Evolutionary conservation across 2,113 vertebrate species (phyloP), one percentile per base, ranked within the genome.

Genomic region (Rhombomys opimus): DNA sequence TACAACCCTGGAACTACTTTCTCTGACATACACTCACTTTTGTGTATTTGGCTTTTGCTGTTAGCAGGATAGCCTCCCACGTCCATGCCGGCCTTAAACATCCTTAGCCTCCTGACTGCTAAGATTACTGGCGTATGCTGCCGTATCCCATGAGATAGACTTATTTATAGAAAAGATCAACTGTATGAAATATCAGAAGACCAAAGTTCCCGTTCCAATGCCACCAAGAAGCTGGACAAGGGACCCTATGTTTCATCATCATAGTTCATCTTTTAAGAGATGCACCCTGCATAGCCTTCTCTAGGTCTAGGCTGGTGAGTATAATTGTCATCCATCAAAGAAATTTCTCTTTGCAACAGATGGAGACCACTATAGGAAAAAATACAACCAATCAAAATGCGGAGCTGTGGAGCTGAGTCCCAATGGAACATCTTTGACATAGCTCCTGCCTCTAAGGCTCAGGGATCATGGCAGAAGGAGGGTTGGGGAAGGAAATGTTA

Each of bases 91-190:
- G 46, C 46, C 50, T 87, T 87, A 32, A 87, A 72, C 32, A n/a
- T 54, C 10, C 32, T n/a, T 54, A 68, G 15, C 32, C 11, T n/a
- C 65, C 85, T 38, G 67, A 87, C 32, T 54, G 67, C 65, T 70
- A 13, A 54, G 85, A 54, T 52, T n/a, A n/a, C 32, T 23, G 85
- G 85, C 22, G 12, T 70, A 46, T n/a, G 65, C 32, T 1, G 2
- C 85, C 12, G 8, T 87, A 46, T 63, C 46, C 65, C 72, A 82
- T 76, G 87, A 41, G 70, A 91, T 89, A 90, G 1, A 73, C 5
- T 78, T 95, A 96, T 89, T 93, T 94, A 94, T 88, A 67, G 96
- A 80, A 96, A 95, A 89, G 92, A 93, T 32, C 95, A 90, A 87
- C 38, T 30, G 38, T 87, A 92, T 95, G 82, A 96, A 96, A 94